phyloP scores from a whole-genome alignment of 2,113 vertebrate genomes.

The Phrynocephalus versicolor region DNA sequence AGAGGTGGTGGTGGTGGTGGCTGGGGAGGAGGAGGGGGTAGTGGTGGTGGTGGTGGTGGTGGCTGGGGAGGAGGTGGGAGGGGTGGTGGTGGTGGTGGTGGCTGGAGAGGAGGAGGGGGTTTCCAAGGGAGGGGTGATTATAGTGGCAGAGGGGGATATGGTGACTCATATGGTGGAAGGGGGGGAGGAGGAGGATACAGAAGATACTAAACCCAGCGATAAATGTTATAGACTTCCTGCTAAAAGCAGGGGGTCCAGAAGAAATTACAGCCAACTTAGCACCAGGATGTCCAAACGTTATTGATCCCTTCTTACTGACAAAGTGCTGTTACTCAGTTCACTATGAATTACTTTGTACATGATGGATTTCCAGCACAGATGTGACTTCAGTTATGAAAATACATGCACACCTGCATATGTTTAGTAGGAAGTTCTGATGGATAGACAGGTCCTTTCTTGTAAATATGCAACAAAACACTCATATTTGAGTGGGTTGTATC shows the following conservation, averaged over 20 bases:
- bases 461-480: not conserved
- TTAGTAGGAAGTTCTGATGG: not conserved
- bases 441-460: not conserved
- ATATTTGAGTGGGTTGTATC: not conserved
- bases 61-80: slow-evolving; percentile 36
- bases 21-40: slow-evolving; percentile 39
- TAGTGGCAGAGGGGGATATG: slow-evolving; percentile 69
- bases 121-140: slow-evolving; percentile 58
- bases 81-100: slow-evolving; percentile 44
- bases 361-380: slow-evolving; percentile 8
- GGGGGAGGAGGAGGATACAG: slow-evolving; percentile 71
- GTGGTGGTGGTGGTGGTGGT: slow-evolving; percentile 23
- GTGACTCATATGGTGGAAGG: slow-evolving; percentile 65
- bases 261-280: slow-evolving; percentile 47
- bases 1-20: slow-evolving; percentile 62
- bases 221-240: slow-evolving; percentile 40
- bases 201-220: slow-evolving; percentile 65
- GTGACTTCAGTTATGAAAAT: not conserved
- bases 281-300: slow-evolving; percentile 53
- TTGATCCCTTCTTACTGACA: slow-evolving; percentile 43
- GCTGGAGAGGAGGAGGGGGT: slow-evolving; percentile 43
- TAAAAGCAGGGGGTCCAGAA: slow-evolving; percentile 41
- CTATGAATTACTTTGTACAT: slow-evolving; percentile 34
- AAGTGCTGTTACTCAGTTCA: slow-evolving; percentile 46
- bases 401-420: not conserved